Conservation (phyloP, 2,113 vertebrate genomes). For the Nothobranchius kuhntae region DNA sequence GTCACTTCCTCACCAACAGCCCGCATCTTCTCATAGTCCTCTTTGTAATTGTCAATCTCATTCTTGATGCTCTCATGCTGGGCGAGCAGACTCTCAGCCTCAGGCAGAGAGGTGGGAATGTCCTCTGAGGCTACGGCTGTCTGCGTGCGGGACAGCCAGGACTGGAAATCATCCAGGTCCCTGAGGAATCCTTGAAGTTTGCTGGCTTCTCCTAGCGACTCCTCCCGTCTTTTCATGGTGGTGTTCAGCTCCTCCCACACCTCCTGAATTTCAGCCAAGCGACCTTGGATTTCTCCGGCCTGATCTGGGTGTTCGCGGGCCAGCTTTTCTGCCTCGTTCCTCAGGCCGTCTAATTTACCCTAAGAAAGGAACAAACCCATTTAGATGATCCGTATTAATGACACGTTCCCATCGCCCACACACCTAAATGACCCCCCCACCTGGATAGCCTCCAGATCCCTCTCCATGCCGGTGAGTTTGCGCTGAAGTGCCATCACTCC, state of each 20-base stretch:
- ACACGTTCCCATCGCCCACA: background rate
- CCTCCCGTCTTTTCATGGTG: slow-evolving; percentile 88
- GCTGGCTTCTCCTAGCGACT: slow-evolving; percentile 89
- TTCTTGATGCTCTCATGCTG: slow-evolving; percentile 90
- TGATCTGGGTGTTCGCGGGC: slow-evolving; percentile 83
- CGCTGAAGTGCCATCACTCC: slow-evolving; percentile 91
- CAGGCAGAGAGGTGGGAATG: slow-evolving; percentile 85
- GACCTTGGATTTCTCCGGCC: slow-evolving; percentile 76
- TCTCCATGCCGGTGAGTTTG: slow-evolving; percentile 91
- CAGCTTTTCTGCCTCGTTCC: slow-evolving; percentile 82
- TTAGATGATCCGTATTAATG: background rate
- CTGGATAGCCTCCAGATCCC: slow-evolving; percentile 92
- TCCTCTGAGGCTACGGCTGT: slow-evolving; percentile 92
- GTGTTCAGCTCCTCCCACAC: slow-evolving; percentile 89
- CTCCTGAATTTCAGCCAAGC: slow-evolving; percentile 80
- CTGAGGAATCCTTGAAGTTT: slow-evolving; percentile 92
- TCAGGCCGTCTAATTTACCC: slow-evolving; percentile 86
- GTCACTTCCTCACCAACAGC: slow-evolving; percentile 89
- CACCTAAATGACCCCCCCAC: slow-evolving; percentile 45
- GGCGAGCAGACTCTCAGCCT: slow-evolving; percentile 86
- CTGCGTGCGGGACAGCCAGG: slow-evolving; percentile 90
- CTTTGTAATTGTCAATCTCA: slow-evolving; percentile 90
- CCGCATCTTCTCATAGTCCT: slow-evolving; percentile 87
- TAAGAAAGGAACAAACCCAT: slow-evolving; percentile 38
- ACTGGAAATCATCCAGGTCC: slow-evolving; percentile 92